Evolutionary conservation across 2,113 vertebrate species (phyloP).

Genomic region (Actinemys pallida): DNA sequence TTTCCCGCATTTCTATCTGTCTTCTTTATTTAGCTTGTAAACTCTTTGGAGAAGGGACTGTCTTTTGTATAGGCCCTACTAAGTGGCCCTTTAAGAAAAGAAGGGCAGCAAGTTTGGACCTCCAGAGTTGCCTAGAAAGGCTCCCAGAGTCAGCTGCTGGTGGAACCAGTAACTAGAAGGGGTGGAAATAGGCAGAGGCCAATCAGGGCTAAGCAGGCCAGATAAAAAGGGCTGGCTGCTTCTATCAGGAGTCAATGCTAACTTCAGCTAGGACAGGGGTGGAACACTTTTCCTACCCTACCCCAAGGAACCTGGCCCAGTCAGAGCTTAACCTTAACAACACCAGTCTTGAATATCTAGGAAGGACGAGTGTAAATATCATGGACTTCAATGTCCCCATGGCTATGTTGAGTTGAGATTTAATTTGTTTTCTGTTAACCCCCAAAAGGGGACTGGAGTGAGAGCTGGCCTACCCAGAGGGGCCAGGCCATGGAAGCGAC

Average conservation of each 20-base stretch:
- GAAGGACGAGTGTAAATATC: neutral
- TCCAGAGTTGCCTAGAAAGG: neutral
- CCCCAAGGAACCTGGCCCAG: neutral
- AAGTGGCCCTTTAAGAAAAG: no score
- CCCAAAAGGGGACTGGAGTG: neutral
- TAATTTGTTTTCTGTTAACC: neutral
- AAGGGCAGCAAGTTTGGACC: neutral
- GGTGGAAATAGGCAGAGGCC: neutral
- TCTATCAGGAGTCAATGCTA: neutral
- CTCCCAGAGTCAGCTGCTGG: neutral
- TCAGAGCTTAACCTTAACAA: neutral
- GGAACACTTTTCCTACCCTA: neutral
- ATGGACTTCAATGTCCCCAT: neutral
- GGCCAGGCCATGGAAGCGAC: neutral
- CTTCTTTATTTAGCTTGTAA: neutral
- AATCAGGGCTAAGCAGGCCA: neutral
- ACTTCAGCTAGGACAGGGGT: neutral
- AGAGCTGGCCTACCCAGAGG: neutral
- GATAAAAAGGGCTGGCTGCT: neutral
- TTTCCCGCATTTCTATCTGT: neutral
- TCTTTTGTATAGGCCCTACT: no score
- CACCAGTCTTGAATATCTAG: neutral
- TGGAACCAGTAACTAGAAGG: neutral
- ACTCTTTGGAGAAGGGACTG: fast-evolving
- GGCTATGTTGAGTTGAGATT: neutral